Percentiles rank a stretch among this genome's conserved stretches.
Conservation (phyloP, 2,888 invertebrate genomes). For the Pammene aurita region DNA sequence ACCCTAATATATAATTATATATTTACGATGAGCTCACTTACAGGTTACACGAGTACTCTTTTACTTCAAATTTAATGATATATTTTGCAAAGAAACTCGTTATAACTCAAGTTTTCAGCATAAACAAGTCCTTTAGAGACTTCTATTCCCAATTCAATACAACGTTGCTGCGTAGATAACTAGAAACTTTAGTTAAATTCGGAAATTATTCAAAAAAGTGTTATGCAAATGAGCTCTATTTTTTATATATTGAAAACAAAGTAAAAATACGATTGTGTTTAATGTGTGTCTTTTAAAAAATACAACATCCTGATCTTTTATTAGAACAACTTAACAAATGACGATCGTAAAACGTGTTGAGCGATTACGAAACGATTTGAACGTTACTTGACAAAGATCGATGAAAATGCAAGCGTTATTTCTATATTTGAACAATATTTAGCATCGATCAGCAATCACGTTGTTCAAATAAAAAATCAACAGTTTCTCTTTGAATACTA, state of each 20-base stretch:
- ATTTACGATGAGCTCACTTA: background rate
- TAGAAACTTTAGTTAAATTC: background rate
- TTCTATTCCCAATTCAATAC: background rate
- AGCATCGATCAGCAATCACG: background rate
- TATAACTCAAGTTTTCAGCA: slow-evolving; percentile 17
- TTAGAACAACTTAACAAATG: background rate
- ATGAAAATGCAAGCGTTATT: background rate
- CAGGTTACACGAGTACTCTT: slow-evolving; percentile 5
- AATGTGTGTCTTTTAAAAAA: background rate
- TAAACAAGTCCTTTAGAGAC: slow-evolving; percentile 14
- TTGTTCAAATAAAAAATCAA: slow-evolving; percentile 8
- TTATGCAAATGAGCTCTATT: slow-evolving; percentile 15
- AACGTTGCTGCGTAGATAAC: background rate
- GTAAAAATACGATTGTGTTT: no score
- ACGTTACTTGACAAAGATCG: background rate
- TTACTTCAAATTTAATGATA: slow-evolving; percentile 10
- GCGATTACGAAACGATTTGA: no score
- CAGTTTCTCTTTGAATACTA: background rate
- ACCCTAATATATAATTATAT: no score
- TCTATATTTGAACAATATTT: background rate
- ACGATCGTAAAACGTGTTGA: background rate
- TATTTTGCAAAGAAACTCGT: slow-evolving; percentile 16
- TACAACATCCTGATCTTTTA: slow-evolving; percentile 11
- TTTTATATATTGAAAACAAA: no score
- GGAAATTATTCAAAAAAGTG: background rate